Evolutionary conservation across 2,888 invertebrate genomes (phyloP).

Genomic region (Drosophila basisetae): DNA sequence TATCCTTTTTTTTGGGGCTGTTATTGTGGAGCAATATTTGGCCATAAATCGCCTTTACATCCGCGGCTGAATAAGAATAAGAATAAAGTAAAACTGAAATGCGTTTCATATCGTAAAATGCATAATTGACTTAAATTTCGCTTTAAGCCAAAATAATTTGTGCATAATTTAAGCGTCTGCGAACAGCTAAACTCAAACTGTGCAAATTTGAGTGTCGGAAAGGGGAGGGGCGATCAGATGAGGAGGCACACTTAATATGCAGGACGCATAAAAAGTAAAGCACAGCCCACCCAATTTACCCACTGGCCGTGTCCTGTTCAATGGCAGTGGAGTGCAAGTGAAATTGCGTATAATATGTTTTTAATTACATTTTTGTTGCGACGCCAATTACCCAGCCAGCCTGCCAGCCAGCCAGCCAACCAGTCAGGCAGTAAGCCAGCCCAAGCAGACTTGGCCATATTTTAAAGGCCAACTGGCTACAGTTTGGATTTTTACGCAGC

Average conservation of each 20-base stretch:
- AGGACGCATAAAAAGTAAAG: slow-evolving; percentile 40
- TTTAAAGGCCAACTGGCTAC: slow-evolving; percentile 43
- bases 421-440: neutral
- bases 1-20: slow-evolving; percentile 26
- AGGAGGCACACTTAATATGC: slow-evolving; percentile 48
- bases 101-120: slow-evolving; percentile 49
- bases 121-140: slow-evolving; percentile 68
- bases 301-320: slow-evolving; percentile 15
- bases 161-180: slow-evolving; percentile 53
- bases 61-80: neutral
- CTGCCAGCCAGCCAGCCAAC: neutral
- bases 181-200: slow-evolving; percentile 11
- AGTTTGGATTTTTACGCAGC: slow-evolving; percentile 12
- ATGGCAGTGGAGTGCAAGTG: slow-evolving; percentile 28
- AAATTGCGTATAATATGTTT: slow-evolving; percentile 60
- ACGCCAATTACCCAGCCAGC: slow-evolving; percentile 16
- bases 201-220: neutral
- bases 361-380: slow-evolving; percentile 64
- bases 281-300: slow-evolving; percentile 20
- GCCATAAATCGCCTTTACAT: slow-evolving; percentile 49
- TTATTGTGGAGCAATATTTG: neutral
- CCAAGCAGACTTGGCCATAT: slow-evolving; percentile 22
- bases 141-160: slow-evolving; percentile 68
- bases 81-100: slow-evolving; percentile 12
- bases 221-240: too few species aligned